These are phyloP conservation scores for Chironomus tentans DNA, from an alignment of 2,888 invertebrate genomes.

Conservation along the genomic window DNA sequence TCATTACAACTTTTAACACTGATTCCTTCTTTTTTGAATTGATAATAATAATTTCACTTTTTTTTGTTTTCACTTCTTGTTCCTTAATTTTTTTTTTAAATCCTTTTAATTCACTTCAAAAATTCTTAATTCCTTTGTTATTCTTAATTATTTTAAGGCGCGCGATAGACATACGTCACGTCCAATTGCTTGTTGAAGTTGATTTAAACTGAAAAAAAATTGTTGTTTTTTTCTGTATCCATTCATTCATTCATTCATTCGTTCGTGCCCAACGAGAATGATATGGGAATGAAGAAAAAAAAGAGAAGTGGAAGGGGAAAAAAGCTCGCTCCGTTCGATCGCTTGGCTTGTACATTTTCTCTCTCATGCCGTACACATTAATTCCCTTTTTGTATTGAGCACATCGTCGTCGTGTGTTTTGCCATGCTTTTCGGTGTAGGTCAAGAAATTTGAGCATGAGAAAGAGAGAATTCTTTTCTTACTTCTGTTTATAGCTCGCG, in stretches of 20 bases:
- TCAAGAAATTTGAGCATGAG: conserved; percentile 10
- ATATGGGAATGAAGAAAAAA: neutral
- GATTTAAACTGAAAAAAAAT: conserved; percentile 18
- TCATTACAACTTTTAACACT: neutral
- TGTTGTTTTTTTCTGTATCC: conserved; percentile 1
- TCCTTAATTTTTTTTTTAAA: neutral
- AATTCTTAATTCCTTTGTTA: neutral
- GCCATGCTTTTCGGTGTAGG: conserved; percentile 26
- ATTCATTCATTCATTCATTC: conserved; percentile 26
- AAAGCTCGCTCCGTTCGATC: conserved; percentile 19
- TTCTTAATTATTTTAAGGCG: conserved; percentile 12
- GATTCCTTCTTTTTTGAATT: neutral
- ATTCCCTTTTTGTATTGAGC: neutral
- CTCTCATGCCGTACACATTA: neutral
- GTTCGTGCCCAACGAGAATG: neutral
- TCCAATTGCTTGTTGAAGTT: conserved; percentile 21
- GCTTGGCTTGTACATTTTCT: neutral
- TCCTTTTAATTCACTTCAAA: neutral
- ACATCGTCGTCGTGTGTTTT: conserved; percentile 19
- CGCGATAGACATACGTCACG: conserved; percentile 26
- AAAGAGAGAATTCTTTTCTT: neutral
- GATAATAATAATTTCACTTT: neutral
- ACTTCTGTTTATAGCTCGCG: neutral
- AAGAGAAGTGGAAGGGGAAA: conserved; percentile 20
- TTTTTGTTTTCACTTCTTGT: neutral